Conservation (phyloP, 2,888 invertebrate genomes). For the Helicoverpa assulta region DNA sequence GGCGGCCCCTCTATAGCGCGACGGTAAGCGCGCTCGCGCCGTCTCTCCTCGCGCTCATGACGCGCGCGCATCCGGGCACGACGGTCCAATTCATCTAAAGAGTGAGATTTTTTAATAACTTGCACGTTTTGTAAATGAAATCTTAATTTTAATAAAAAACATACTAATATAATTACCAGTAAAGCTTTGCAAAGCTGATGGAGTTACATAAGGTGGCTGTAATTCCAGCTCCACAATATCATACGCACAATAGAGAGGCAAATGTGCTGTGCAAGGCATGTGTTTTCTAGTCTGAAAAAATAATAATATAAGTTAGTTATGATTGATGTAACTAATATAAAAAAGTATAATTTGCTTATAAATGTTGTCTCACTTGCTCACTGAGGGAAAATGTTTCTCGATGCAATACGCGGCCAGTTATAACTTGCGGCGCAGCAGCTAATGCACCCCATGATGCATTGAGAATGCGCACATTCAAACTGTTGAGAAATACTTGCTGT, state of each 20-base stretch:
- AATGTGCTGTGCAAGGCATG: slow-evolving; percentile 95
- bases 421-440: slow-evolving; percentile 93
- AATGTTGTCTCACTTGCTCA: slow-evolving; percentile 81
- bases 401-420: slow-evolving; percentile 95
- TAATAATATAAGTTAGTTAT: background rate
- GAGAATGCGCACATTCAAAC: slow-evolving; percentile 97
- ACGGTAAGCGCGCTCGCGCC: slow-evolving; percentile 94
- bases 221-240: slow-evolving; percentile 97
- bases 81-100: slow-evolving; percentile 93
- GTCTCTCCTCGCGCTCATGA: slow-evolving; percentile 94
- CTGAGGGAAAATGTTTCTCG: slow-evolving; percentile 96
- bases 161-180: slow-evolving; percentile 88
- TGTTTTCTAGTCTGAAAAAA: slow-evolving; percentile 82
- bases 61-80: slow-evolving; percentile 93
- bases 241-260: slow-evolving; percentile 97
- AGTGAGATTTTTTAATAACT: background rate
- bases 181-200: slow-evolving; percentile 92
- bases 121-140: background rate
- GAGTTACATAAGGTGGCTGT: slow-evolving; percentile 92
- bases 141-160: background rate
- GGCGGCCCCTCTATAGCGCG: slow-evolving; percentile 93
- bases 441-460: slow-evolving; percentile 96
- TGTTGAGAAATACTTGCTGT: slow-evolving; percentile 97
- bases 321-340: background rate
- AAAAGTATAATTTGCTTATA: background rate